phyloP scores from a whole-genome alignment of 2,888 invertebrate genomes.

The Parnassius glacialis region DNA sequence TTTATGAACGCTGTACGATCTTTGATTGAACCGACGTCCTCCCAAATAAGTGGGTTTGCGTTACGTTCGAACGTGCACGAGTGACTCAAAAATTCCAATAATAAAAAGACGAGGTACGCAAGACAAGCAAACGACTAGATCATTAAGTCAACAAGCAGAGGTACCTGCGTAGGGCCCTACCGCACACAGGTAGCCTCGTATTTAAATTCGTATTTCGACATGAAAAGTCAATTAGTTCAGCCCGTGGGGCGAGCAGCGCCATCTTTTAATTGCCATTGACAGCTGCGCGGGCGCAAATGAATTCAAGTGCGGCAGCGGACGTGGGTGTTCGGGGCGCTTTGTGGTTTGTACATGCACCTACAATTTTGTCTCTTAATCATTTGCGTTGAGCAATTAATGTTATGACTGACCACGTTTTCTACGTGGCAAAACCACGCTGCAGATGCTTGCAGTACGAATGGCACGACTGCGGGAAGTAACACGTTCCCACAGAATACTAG shows the following conservation, averaged over 20 bases:
- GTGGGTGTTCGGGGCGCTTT: constrained; percentile 32
- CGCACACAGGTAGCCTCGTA: constrained; percentile 47
- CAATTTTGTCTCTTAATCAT: neutral
- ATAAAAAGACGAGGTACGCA: constrained; percentile 22
- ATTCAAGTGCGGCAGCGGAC: constrained; percentile 45
- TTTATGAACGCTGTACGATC: neutral
- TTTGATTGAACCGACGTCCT: neutral
- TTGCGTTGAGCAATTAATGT: neutral
- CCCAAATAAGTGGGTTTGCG: neutral
- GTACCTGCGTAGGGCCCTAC: constrained; percentile 37
- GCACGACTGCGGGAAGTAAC: neutral
- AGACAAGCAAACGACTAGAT: constrained; percentile 34
- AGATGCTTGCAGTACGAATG: neutral
- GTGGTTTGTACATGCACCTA: constrained; percentile 7
- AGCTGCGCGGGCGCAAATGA: constrained; percentile 62
- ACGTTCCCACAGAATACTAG: too few species aligned
- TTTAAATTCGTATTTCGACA: constrained; percentile 58
- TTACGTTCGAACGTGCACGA: neutral
- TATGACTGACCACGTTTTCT: neutral
- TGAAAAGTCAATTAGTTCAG: constrained; percentile 79
- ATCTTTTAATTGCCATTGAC: constrained; percentile 69
- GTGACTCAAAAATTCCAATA: neutral
- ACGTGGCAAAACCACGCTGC: neutral
- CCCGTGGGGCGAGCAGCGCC: constrained; percentile 55
- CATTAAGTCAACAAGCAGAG: constrained; percentile 42